These are phyloP conservation scores for Apocheima hispidaria DNA, from an alignment of 2,888 invertebrate species.

Conservation along the genomic window DNA sequence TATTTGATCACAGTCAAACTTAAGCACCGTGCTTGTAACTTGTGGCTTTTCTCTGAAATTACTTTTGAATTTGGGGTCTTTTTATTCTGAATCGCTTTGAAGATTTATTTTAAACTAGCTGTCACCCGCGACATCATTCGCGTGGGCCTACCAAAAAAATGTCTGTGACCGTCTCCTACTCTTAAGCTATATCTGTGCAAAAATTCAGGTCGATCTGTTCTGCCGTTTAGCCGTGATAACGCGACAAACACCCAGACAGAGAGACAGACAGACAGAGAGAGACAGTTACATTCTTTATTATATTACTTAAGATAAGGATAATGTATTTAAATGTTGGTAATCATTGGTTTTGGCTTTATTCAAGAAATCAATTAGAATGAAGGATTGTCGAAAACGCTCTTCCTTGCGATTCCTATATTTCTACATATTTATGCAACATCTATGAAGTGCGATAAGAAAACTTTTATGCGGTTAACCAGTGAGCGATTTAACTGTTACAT, in stretches of 20 bases:
- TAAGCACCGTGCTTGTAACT: neutral
- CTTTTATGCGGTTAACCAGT: slow-evolving; percentile 4
- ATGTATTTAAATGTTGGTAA: neutral
- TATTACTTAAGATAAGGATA: neutral
- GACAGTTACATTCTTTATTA: too few relatives aligned
- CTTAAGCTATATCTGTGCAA: too few relatives aligned
- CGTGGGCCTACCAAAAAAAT: too few relatives aligned
- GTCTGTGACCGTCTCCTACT: too few relatives aligned
- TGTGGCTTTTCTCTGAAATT: neutral
- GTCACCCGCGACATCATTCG: too few relatives aligned
- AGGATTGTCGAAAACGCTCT: neutral
- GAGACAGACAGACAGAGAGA: too few relatives aligned
- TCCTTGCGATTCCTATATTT: neutral
- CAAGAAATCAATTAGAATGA: neutral
- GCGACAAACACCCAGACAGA: too few relatives aligned
- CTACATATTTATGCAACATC: slow-evolving; percentile 8
- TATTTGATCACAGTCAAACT: neutral
- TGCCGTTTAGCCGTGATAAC: too few relatives aligned
- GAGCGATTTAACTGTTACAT: neutral
- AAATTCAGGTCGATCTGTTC: too few relatives aligned
- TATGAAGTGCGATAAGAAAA: slow-evolving; percentile 6
- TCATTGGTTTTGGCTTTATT: neutral
- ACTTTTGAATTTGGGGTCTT: neutral
- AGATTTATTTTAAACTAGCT: too few relatives aligned
- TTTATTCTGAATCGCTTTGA: too few relatives aligned